Conservation (phyloP, 2,797 vertebrate genomes). For the Apogon hyalosoma region DNA sequence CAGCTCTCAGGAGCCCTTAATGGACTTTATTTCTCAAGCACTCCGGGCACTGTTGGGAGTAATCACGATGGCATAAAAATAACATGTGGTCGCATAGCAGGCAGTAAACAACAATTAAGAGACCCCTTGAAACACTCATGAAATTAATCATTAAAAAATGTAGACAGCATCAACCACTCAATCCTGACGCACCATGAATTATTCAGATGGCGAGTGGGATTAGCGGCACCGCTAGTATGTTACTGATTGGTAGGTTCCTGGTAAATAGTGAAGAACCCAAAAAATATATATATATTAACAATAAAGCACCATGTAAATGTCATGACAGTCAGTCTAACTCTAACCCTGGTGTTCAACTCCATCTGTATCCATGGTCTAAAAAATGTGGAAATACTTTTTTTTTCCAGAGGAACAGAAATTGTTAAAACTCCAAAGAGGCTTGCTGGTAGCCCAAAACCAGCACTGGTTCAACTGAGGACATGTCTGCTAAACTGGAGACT, state of each 20-base stretch:
- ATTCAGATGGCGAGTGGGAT: slow-evolving; percentile 69
- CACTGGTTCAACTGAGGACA: slow-evolving; percentile 5
- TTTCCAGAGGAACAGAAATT: no score
- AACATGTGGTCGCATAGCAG: slow-evolving; percentile 66
- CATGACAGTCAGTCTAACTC: no score
- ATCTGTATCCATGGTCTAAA: no score
- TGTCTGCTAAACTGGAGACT: background rate
- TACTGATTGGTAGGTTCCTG: slow-evolving; percentile 50
- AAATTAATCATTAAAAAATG: slow-evolving; percentile 80
- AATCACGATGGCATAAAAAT: slow-evolving; percentile 76
- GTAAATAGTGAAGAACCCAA: slow-evolving; percentile 23
- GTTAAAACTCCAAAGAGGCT: no score
- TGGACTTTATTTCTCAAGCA: slow-evolving; percentile 74
- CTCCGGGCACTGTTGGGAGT: slow-evolving; percentile 62
- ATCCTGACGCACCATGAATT: slow-evolving; percentile 82
- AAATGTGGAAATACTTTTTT: no score
- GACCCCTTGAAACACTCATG: slow-evolving; percentile 67
- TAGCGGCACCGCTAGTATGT: slow-evolving; percentile 40
- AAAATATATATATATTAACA: background rate
- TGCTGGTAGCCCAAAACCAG: no score
- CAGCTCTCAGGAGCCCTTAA: slow-evolving; percentile 66
- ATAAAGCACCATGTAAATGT: background rate
- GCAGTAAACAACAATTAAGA: slow-evolving; percentile 81
- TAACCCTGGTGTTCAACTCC: no score
- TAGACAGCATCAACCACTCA: slow-evolving; percentile 71